Base-by-base conservation (phyloP, 2,888 invertebrate genomes). In the Sarcophaga rosellei region DNA sequence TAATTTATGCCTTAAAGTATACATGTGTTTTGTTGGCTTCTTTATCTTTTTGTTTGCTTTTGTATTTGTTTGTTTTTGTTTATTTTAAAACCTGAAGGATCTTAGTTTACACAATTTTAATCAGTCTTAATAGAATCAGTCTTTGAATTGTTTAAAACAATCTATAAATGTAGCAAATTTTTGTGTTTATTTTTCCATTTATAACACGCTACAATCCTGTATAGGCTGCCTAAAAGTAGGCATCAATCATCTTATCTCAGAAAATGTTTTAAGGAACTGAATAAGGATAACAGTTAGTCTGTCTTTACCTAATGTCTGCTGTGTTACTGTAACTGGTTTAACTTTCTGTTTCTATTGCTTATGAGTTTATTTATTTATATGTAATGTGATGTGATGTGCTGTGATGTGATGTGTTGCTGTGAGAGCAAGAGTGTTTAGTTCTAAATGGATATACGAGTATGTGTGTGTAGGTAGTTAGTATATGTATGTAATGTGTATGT, bases 111-210 rank as follows among this genome's bases (percentile, higher is more conserved):
- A 86, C 80, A 81, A 83, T 83, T 80, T 80, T 86, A 86, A 83
- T 86, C 86, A 86, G 83, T 83, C 81, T 83, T 83, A 86, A 80
- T 86, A 77, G 74, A 83, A 86, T 86, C 74, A n/a, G n/a, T 83
- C 53, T 66, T 72, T 23, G 83, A 76, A 59, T 83, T 68, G 77
- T 69, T 86, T 53, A 74, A 72, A 76, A 70, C 78, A 35, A 70
- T 70, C 35, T 72, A 57, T 61, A 72, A 63, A 77, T 76, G 76
- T 73, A 47, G 66, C 62, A 80, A 80, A 74, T 63, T 77, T 77
- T 45, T 81, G 66, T 44, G 57, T 79, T 20, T 70, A 23, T 61
- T 17, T 59, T 23, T 68, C 17, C n/a, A 3, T 59, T 23, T 75
- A 44, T 53, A 20, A 11, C 8, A 35, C 35, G 8, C 35, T 35